These are phyloP conservation scores for Orussus abietinus DNA, from an alignment of 1,140 invertebrate species.

Conservation along the genomic window DNA sequence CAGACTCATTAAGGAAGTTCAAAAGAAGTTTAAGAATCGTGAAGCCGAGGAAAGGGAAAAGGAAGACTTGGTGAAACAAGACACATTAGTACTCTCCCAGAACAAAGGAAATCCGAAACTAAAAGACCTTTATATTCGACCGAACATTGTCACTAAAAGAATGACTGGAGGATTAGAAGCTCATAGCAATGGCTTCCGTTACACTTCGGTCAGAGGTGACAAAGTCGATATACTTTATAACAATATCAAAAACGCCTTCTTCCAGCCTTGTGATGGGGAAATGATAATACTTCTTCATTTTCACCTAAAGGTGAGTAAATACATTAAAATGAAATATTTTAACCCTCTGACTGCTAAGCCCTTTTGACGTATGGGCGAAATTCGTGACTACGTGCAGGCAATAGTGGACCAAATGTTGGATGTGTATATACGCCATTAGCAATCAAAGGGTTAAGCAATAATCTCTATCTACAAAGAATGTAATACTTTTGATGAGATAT, in stretches of 20 bases:
- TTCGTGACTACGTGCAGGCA: too few species aligned
- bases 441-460: too few species aligned
- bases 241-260: slow-evolving; percentile 99
- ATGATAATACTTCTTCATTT: slow-evolving; percentile 99
- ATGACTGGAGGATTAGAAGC: slow-evolving; percentile 91
- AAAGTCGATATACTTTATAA: slow-evolving; percentile 99
- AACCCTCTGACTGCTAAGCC: too few species aligned
- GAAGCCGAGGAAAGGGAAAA: slow-evolving; percentile 99
- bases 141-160: slow-evolving; percentile 96
- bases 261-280: slow-evolving; percentile 98
- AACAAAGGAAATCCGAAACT: slow-evolving; percentile 98
- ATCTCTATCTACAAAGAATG: too few species aligned
- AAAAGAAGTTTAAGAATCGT: slow-evolving; percentile 97
- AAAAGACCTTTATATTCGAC: slow-evolving; percentile 97
- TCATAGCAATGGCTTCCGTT: slow-evolving; percentile 96
- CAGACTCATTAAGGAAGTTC: slow-evolving; percentile 97
- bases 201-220: slow-evolving; percentile 96
- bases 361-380: too few species aligned
- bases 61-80: slow-evolving; percentile 98
- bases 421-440: too few species aligned
- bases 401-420: too few species aligned
- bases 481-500: too few species aligned
- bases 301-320: slow-evolving; percentile 78
- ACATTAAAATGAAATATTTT: neutral
- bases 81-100: slow-evolving; percentile 90